A percentile compares a stretch with the other conserved stretches of the same genome.
These are phyloP conservation scores for Emydura subglobosa DNA, from an alignment of 2,113 vertebrate genomes.

Conservation along the genomic window DNA sequence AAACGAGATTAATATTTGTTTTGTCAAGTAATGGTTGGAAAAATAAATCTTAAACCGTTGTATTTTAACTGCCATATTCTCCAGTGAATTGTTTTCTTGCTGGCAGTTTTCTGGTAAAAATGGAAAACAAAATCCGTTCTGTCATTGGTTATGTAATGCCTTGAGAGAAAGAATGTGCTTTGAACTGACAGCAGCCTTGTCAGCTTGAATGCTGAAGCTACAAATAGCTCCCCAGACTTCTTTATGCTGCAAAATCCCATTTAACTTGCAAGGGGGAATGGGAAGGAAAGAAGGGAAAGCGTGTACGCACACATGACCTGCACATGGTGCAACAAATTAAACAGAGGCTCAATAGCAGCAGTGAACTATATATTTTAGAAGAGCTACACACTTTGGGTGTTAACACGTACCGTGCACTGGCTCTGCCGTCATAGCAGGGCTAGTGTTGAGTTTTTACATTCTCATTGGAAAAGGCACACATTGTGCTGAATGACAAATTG, in stretches of 20 bases:
- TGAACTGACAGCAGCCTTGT: slow-evolving; percentile 65
- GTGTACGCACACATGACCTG: fast-evolving
- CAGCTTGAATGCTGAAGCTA: slow-evolving; percentile 60
- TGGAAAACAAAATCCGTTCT: slow-evolving; percentile 48
- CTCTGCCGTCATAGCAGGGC: not conserved
- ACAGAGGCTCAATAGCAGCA: not conserved
- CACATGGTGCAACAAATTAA: not conserved
- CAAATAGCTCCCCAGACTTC: slow-evolving; percentile 58
- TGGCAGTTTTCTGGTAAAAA: slow-evolving; percentile 18
- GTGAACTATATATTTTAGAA: not conserved
- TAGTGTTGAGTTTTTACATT: not conserved
- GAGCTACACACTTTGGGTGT: not conserved
- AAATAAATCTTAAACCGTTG: not conserved
- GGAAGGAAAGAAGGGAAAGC: slow-evolving; percentile 29
- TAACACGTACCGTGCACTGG: not conserved
- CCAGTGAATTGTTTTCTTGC: not conserved
- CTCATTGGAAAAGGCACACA: fast-evolving
- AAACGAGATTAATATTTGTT: not conserved
- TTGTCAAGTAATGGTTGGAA: not conserved
- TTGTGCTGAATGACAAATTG: not conserved
- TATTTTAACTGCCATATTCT: slow-evolving; percentile 12
- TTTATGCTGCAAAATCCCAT: slow-evolving; percentile 41
- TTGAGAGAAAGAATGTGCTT: slow-evolving; percentile 54
- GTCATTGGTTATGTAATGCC: slow-evolving; percentile 60
- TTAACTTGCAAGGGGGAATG: slow-evolving; percentile 1